A percentile compares a stretch with the other conserved stretches of the same genome.
Conservation (phyloP, 2,797 vertebrate species). For the Psittacula echo region DNA sequence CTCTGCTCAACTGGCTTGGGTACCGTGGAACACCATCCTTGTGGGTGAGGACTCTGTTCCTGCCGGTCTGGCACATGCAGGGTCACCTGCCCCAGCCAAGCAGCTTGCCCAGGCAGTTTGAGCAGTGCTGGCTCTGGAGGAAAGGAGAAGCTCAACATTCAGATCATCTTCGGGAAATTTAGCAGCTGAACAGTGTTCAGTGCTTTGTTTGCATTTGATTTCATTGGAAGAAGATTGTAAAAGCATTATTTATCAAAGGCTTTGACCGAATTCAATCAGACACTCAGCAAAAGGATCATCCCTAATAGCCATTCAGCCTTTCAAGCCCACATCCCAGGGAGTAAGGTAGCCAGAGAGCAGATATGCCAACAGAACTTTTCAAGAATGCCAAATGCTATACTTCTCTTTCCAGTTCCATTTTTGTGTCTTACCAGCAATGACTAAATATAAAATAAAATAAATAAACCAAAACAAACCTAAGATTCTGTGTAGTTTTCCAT, state of each 20-base stretch:
- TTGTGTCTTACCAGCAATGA: neutral
- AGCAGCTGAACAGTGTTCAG: neutral
- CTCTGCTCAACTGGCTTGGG: neutral
- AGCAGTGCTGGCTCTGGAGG: neutral
- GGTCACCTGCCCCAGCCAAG: neutral
- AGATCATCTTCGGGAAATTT: neutral
- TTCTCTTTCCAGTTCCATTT: neutral
- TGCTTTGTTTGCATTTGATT: neutral
- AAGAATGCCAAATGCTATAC: neutral
- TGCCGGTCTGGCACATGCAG: neutral
- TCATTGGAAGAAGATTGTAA: neutral
- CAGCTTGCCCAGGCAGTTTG: neutral
- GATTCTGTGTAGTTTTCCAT: neutral
- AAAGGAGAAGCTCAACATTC: neutral
- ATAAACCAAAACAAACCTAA: neutral
- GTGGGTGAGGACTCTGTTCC: neutral
- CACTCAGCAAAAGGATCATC: neutral
- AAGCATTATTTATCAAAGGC: neutral
- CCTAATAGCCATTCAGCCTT: neutral
- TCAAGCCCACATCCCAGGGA: neutral
- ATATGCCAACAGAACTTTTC: neutral
- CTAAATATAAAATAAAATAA: neutral
- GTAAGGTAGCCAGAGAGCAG: neutral
- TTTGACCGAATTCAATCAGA: neutral
- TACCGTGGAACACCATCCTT: rapidly evolving